Base-by-base conservation (phyloP, 2,888 invertebrate genomes). In the Serrognathus titanus region DNA sequence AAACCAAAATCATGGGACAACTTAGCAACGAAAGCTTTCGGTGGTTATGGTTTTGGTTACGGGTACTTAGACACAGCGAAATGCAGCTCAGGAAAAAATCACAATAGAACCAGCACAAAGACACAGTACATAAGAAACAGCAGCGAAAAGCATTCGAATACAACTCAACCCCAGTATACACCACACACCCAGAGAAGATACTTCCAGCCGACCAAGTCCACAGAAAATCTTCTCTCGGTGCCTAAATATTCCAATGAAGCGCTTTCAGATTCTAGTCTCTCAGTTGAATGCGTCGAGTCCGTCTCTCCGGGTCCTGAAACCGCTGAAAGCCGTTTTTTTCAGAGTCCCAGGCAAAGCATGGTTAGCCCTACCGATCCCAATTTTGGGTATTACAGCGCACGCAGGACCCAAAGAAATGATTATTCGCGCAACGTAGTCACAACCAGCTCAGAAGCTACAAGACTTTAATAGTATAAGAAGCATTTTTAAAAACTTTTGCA, bases 1-100 rank as follows among this genome's bases (percentile, higher is more conserved):
- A 94, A 93, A 70, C 93, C 93, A 0, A 93, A 93, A 73, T 93
- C 92, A 0, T 93, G 93, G 92, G 93, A 93, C 72, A 93, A 93
- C 76, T 78, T 94, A 53, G 89, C 92, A 0, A 91, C 91, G 1
- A 92, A 92, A 78, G 88, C 89, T 0, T 88, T 90, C 63, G 91
- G 92, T 0, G 92, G 92, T 0, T 92, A 93, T 64, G 91, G 92
- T 2, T 92, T 91, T 67, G 92, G 92, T 64, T 93, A 92, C 69
- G 92, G 92, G 6, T 92, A 91, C 68, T 77, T 90, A 53, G 91
- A 91, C 67, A 87, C 89, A 0, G 60, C 63, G 41, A 66, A 57
- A 63, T 66, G 63, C 53, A 80, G 77, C 16, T 78, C 80, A 69
- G 74, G 3, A 52, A 63, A 61, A 48, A 61, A 20, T 31, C 55